Evolutionary conservation across 2,113 vertebrate genomes (phyloP).

Genomic region (Coptodon rendalli): DNA sequence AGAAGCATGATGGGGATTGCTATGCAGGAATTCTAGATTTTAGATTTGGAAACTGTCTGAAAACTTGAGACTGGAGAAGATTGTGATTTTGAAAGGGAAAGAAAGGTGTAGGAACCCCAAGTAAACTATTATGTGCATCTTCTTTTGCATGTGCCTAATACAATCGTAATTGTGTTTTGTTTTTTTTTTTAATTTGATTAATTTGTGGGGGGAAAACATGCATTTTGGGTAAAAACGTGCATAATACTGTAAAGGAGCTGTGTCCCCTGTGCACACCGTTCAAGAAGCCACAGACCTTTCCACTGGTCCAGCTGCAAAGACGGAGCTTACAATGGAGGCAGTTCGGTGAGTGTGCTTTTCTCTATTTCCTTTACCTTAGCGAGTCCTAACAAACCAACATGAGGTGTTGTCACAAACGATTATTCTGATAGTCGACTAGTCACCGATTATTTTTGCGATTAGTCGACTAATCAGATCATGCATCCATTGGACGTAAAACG

Average conservation of each 20-base stretch:
- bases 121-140: neutral
- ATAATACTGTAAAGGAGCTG: neutral
- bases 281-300: neutral
- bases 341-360: conserved; percentile 32
- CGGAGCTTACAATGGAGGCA: conserved; percentile 50
- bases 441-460: too few species aligned
- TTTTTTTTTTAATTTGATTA: accelerated
- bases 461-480: too few species aligned
- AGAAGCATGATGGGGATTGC: neutral
- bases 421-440: too few species aligned
- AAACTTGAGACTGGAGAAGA: neutral
- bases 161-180: neutral
- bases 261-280: neutral
- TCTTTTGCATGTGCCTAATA: neutral
- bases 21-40: neutral
- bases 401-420: neutral
- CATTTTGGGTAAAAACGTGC: neutral
- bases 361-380: neutral
- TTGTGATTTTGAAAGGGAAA: neutral
- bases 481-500: too few species aligned
- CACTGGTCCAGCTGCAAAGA: neutral
- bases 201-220: neutral
- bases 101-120: neutral
- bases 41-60: neutral
- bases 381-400: neutral